Conservation (phyloP, 1,140 invertebrate species). For the Dendroctonus valens region DNA sequence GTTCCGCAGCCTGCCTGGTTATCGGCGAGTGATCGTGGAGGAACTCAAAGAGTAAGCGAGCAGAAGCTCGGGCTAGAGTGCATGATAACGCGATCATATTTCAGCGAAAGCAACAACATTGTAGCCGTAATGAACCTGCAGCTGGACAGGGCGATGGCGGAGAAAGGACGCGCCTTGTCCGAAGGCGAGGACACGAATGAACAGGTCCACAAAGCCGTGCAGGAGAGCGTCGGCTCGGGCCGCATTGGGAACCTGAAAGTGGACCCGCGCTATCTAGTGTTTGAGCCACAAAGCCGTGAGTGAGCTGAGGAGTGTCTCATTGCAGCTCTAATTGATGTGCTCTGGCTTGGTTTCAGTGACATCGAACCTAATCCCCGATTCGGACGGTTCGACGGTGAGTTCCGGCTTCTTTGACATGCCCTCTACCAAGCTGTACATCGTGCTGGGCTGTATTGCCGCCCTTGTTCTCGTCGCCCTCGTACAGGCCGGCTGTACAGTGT, state of each 20-base stretch:
- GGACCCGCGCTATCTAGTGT: constrained; percentile 72
- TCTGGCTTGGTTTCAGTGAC: constrained; percentile 45
- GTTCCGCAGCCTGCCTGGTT: constrained; percentile 68
- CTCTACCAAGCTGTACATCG: constrained; percentile 75
- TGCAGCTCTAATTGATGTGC: not conserved
- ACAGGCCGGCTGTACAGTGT: constrained; percentile 82
- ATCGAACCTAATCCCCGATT: constrained; percentile 46
- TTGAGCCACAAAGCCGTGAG: constrained; percentile 65
- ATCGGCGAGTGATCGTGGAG: constrained; percentile 65
- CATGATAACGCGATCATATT: constrained; percentile 23
- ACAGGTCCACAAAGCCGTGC: constrained; percentile 54
- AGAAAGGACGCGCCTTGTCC: constrained; percentile 58
- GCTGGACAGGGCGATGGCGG: constrained; percentile 63
- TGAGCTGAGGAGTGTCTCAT: constrained; percentile 1
- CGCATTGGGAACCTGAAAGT: constrained; percentile 73
- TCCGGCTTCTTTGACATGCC: constrained; percentile 59
- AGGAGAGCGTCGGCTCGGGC: constrained; percentile 68
- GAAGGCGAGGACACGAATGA: constrained; percentile 52
- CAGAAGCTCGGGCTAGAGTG: not conserved
- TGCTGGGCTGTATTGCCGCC: constrained; percentile 77
- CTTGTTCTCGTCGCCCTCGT: constrained; percentile 75
- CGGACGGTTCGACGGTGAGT: constrained; percentile 31
- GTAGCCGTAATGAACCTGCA: constrained; percentile 66
- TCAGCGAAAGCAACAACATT: constrained; percentile 58
- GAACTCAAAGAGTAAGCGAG: constrained; percentile 68